phyloP scores from a whole-genome alignment of 2,113 vertebrate genomes.

The Chionomys nivalis region DNA sequence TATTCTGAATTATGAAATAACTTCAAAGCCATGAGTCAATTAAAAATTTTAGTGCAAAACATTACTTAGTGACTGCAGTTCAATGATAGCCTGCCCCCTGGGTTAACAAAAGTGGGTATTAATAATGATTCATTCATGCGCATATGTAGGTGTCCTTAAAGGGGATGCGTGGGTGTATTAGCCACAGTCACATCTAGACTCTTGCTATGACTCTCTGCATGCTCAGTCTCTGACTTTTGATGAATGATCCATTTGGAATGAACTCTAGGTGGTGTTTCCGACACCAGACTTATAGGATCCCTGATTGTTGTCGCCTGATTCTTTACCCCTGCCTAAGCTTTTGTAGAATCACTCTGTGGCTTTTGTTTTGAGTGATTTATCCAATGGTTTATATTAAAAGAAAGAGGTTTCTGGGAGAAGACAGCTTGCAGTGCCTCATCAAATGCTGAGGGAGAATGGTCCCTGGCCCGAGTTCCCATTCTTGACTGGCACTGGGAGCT shows the following conservation, averaged over 20 bases:
- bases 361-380: conserved; percentile 21
- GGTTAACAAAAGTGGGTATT: conserved; percentile 36
- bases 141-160: conserved; percentile 26
- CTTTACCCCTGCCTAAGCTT: background rate
- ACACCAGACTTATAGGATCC: background rate
- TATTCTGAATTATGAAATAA: conserved; percentile 64
- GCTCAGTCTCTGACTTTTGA: conserved; percentile 18
- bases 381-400: conserved; percentile 40
- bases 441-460: background rate
- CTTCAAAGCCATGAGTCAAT: conserved; percentile 73
- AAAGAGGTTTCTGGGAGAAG: background rate
- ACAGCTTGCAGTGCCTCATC: background rate
- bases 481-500: background rate
- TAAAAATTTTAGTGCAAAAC: conserved; percentile 50
- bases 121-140: conserved; percentile 38
- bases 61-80: conserved; percentile 9
- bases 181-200: background rate
- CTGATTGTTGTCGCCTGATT: too few relatives aligned
- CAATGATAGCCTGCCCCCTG: background rate
- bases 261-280: conserved; percentile 23
- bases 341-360: background rate
- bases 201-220: conserved; percentile 30
- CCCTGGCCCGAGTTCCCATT: background rate
- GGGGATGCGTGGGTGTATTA: conserved; percentile 9
- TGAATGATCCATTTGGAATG: conserved; percentile 2